These are phyloP conservation scores for Melanerpes aurifrons DNA, from an alignment of 2,113 vertebrate genomes.

Conservation along the genomic window DNA sequence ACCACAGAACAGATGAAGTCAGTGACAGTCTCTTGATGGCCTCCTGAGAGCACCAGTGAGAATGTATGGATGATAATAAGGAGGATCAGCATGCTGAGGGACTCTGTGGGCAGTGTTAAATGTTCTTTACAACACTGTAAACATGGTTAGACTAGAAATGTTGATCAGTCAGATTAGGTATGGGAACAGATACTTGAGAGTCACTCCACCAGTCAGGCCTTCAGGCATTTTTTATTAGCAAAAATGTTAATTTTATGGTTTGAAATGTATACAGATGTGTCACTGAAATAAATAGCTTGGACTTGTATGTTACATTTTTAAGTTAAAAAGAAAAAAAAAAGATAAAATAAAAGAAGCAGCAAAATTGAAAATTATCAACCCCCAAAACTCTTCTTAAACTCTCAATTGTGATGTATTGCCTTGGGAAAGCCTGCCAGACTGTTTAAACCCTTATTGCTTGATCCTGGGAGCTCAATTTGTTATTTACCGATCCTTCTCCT, in stretches of 20 bases:
- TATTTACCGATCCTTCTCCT: constrained; percentile 32
- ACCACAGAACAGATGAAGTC: neutral
- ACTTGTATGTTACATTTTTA: neutral
- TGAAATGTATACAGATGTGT: neutral
- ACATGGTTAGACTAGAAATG: neutral
- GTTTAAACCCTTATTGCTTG: constrained; percentile 34
- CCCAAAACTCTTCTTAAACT: neutral
- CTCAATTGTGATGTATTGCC: neutral
- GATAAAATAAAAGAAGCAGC: neutral
- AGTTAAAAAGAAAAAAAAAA: neutral
- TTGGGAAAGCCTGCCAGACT: constrained; percentile 11
- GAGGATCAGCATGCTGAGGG: neutral
- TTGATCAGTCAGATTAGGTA: neutral
- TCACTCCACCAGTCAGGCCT: neutral
- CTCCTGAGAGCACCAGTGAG: neutral
- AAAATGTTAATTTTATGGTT: neutral
- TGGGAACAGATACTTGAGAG: neutral
- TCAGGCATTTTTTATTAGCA: neutral
- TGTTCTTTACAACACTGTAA: neutral
- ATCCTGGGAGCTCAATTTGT: constrained; percentile 36
- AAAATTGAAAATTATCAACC: neutral
- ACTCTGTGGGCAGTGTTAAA: neutral
- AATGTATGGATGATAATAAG: neutral
- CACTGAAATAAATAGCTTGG: neutral
- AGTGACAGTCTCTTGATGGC: neutral